A percentile compares a stretch with the other conserved stretches of the same genome.
Evolutionary conservation across 2,888 invertebrate species (phyloP).

Genomic region (Thalpophila matura): DNA sequence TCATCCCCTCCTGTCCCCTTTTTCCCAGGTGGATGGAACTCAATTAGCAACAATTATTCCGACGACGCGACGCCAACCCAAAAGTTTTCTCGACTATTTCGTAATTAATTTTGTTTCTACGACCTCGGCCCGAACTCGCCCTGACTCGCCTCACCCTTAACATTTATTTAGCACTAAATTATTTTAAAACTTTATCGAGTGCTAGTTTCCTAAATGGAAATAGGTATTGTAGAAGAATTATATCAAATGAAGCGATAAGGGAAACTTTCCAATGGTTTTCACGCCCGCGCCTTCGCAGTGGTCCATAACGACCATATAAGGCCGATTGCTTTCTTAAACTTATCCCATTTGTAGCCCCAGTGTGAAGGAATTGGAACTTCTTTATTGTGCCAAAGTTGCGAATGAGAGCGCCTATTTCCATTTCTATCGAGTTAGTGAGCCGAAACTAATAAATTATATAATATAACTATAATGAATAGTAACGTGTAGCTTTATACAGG

Average conservation of each 20-base stretch:
- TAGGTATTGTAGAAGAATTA: slow-evolving; percentile 77
- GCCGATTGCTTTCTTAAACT: slow-evolving; percentile 90
- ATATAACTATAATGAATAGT: slow-evolving; percentile 60
- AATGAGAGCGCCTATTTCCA: slow-evolving; percentile 85
- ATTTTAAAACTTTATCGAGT: slow-evolving; percentile 67
- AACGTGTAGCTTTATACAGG: slow-evolving; percentile 37
- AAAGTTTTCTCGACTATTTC: slow-evolving; percentile 85
- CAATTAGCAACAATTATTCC: slow-evolving; percentile 88
- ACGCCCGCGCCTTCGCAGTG: slow-evolving; percentile 83
- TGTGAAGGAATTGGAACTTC: slow-evolving; percentile 86
- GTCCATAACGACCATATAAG: slow-evolving; percentile 89
- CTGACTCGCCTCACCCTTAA: slow-evolving; percentile 65
- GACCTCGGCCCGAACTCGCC: slow-evolving; percentile 72
- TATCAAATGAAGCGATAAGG: slow-evolving; percentile 83
- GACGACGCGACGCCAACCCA: slow-evolving; percentile 80
- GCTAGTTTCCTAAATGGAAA: slow-evolving; percentile 65
- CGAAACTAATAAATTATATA: slow-evolving; percentile 80
- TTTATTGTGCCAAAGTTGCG: slow-evolving; percentile 87
- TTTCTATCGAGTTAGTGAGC: slow-evolving; percentile 83
- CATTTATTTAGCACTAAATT: slow-evolving; percentile 71
- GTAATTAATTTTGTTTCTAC: slow-evolving; percentile 87
- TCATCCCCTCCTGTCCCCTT: slow-evolving; percentile 67
- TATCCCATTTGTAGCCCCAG: slow-evolving; percentile 87
- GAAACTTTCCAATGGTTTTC: slow-evolving; percentile 86
- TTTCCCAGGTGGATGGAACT: slow-evolving; percentile 81